phyloP scores from a whole-genome alignment of 1,140 invertebrate species.

The Choristoneura fumiferana region DNA sequence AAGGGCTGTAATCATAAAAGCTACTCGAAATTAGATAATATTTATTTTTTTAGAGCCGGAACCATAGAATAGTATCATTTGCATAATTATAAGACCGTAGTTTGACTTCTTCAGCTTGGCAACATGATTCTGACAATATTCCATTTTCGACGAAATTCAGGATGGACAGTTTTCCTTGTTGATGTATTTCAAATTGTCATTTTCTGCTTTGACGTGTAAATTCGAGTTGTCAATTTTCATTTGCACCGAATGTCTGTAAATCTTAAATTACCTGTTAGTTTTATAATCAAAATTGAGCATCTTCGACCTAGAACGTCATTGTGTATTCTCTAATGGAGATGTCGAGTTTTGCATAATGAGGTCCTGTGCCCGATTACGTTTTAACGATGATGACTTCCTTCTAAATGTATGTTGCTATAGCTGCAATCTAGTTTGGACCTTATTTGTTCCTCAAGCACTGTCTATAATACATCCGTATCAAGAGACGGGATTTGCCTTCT shows the following conservation, averaged over 20 bases:
- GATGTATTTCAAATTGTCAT: too few relatives aligned
- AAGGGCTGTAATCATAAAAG: background rate
- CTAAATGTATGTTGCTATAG: constrained; percentile 25
- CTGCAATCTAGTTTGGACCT: background rate
- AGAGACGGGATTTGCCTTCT: constrained; percentile 28
- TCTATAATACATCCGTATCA: background rate
- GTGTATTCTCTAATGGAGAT: constrained; percentile 47
- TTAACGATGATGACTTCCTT: constrained; percentile 65
- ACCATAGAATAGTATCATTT: background rate
- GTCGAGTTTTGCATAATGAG: constrained; percentile 62
- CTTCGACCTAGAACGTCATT: constrained; percentile 22
- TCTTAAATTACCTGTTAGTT: background rate
- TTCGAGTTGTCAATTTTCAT: too few relatives aligned
- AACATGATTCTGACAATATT: constrained; percentile 1
- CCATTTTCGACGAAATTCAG: too few relatives aligned
- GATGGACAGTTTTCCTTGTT: too few relatives aligned
- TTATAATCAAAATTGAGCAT: background rate
- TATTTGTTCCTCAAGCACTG: background rate
- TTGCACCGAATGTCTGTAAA: background rate
- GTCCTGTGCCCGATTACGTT: constrained; percentile 63
- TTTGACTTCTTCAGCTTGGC: background rate
- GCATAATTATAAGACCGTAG: background rate
- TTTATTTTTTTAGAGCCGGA: background rate
- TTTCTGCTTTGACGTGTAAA: too few relatives aligned
- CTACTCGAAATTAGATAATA: too few relatives aligned